Percentiles rank a stretch among this genome's conserved stretches.
These are phyloP conservation scores for Amiota minor DNA, from an alignment of 2,888 invertebrate genomes.

Conservation along the genomic window DNA sequence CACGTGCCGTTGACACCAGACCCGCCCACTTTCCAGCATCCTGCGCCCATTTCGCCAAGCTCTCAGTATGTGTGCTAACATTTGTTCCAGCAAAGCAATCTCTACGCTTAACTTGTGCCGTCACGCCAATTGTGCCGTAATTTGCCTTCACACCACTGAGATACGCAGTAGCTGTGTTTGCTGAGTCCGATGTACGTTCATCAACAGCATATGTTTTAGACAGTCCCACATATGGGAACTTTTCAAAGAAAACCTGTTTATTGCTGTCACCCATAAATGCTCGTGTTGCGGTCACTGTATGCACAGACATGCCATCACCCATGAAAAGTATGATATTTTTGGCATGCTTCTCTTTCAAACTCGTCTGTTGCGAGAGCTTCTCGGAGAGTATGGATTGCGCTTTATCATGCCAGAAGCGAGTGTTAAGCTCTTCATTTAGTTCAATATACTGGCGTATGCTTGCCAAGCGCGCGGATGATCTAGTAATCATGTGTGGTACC, in stretches of 20 bases:
- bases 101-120: constrained; percentile 77
- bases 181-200: constrained; percentile 86
- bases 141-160: constrained; percentile 87
- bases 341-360: constrained; percentile 63
- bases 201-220: constrained; percentile 84
- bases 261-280: constrained; percentile 79
- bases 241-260: constrained; percentile 77
- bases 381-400: constrained; percentile 63
- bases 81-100: constrained; percentile 79
- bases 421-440: constrained; percentile 55
- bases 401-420: constrained; percentile 66
- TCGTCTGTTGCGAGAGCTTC: constrained; percentile 49
- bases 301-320: constrained; percentile 84
- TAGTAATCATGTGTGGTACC: too few relatives aligned
- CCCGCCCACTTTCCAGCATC: constrained; percentile 78
- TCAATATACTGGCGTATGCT: constrained; percentile 47
- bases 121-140: constrained; percentile 83
- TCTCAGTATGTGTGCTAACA: constrained; percentile 77
- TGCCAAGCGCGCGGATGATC: constrained; percentile 56
- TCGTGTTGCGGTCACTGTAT: constrained; percentile 80
- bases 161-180: constrained; percentile 87
- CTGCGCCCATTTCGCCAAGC: constrained; percentile 83
- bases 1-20: constrained; percentile 82
- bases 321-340: constrained; percentile 82
- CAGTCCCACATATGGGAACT: constrained; percentile 76